phyloP scores from a whole-genome alignment of 2,113 vertebrate species.

The Gallinago media region DNA sequence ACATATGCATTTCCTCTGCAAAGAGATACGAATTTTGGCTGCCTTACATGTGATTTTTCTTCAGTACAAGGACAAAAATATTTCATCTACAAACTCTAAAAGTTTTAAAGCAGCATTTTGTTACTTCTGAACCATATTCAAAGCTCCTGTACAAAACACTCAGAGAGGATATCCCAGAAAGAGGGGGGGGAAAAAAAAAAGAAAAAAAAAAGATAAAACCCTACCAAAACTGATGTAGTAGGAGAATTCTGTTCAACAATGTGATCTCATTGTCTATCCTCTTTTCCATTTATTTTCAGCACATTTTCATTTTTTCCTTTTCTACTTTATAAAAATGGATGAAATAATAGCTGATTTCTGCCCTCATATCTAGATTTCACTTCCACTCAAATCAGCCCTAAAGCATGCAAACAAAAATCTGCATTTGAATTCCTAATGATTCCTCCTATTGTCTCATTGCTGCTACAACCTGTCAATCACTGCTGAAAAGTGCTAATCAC shows the following conservation, averaged over 20 bases:
- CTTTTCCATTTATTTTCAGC: background rate
- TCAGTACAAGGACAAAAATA: background rate
- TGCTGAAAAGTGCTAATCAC: slow-evolving; percentile 84
- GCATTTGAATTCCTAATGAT: slow-evolving; percentile 82
- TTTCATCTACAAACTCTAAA: background rate
- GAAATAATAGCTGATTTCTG: slow-evolving; percentile 52
- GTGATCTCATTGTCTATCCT: background rate
- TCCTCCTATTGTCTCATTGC: slow-evolving; percentile 81
- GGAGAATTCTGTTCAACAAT: background rate
- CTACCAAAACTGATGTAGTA: background rate
- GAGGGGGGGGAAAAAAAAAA: background rate
- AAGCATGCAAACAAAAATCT: slow-evolving; percentile 75
- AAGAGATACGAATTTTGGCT: slow-evolving; percentile 24
- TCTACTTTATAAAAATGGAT: slow-evolving; percentile 1
- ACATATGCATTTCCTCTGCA: slow-evolving; percentile 8
- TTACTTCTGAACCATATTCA: background rate
- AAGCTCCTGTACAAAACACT: background rate
- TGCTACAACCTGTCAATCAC: slow-evolving; percentile 82
- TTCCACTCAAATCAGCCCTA: slow-evolving; percentile 58
- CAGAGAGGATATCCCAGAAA: background rate
- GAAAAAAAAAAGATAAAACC: background rate
- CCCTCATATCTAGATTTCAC: slow-evolving; percentile 52
- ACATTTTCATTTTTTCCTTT: slow-evolving; percentile 29
- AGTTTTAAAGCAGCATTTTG: background rate
- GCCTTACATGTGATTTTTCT: slow-evolving; percentile 16